Percentiles rank a stretch among this genome's conserved stretches.
These are phyloP conservation scores for Hirtodrosophila trivittata DNA, from an alignment of 2,888 invertebrate genomes.

Conservation along the genomic window DNA sequence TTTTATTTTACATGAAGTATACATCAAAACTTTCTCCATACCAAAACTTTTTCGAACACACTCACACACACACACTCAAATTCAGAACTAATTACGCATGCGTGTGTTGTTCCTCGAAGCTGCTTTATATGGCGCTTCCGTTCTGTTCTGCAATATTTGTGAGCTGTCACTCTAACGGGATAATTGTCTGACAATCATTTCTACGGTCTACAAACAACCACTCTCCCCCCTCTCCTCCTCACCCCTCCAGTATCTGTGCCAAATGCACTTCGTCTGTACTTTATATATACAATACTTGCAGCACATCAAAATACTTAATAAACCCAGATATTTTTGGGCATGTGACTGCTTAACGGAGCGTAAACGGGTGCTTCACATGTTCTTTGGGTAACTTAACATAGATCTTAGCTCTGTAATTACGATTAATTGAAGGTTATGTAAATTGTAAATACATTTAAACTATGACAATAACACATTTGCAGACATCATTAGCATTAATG, in stretches of 20 bases:
- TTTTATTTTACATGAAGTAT: conserved; percentile 12
- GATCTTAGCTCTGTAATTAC: conserved; percentile 12
- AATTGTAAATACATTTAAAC: too few relatives aligned
- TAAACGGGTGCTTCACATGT: conserved; percentile 17
- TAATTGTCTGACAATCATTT: conserved; percentile 40
- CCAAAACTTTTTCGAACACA: conserved; percentile 12
- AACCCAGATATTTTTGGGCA: conserved; percentile 22
- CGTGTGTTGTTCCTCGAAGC: conserved; percentile 25
- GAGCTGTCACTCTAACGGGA: conserved; percentile 6
- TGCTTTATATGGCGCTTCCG: conserved; percentile 65
- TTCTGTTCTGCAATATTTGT: conserved; percentile 57
- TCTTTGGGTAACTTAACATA: not conserved
- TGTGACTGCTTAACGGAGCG: conserved; percentile 32
- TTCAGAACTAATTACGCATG: conserved; percentile 50
- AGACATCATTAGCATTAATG: too few relatives aligned
- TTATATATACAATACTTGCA: conserved; percentile 11
- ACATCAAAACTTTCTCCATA: conserved; percentile 48
- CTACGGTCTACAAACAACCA: conserved; percentile 2
- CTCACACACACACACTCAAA: conserved; percentile 23
- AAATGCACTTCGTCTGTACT: conserved; percentile 36
- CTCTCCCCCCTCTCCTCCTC: not conserved
- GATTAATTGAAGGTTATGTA: conserved; percentile 7
- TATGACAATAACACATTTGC: too few relatives aligned
- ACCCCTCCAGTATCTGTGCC: not conserved
- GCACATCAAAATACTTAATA: conserved; percentile 12